Evolutionary conservation across 2,888 invertebrate species (phyloP).

Genomic region (Sepiola atlantica): DNA sequence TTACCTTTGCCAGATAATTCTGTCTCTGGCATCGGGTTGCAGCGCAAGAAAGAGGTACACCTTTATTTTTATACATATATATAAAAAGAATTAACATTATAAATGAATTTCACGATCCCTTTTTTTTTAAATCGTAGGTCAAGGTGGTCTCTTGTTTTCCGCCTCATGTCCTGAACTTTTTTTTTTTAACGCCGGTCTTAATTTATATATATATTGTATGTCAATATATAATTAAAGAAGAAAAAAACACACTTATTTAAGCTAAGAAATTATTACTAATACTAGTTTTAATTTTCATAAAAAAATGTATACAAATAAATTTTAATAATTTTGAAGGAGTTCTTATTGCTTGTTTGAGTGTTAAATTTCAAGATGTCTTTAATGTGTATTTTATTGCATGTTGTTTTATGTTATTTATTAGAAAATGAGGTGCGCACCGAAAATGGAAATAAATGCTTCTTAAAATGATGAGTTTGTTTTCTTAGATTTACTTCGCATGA

Average conservation of each 20-base stretch:
- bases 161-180: background rate
- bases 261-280: background rate
- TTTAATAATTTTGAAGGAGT: background rate
- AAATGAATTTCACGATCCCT: background rate
- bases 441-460: background rate
- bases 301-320: background rate
- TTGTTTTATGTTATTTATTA: background rate
- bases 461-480: background rate
- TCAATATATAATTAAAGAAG: too few species aligned
- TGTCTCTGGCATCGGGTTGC: background rate
- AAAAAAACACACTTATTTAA: background rate
- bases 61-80: background rate
- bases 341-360: background rate
- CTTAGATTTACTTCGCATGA: background rate
- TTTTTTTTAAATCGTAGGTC: too few species aligned
- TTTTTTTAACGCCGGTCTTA: background rate
- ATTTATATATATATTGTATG: background rate
- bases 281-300: too few species aligned
- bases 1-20: background rate
- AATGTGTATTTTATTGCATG: background rate
- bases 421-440: too few species aligned
- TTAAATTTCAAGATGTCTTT: background rate
- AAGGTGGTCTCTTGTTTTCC: background rate
- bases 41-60: background rate
- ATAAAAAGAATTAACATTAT: background rate